Base-by-base conservation (phyloP, 2,888 invertebrate species). In the Amblyteles armatorius region DNA sequence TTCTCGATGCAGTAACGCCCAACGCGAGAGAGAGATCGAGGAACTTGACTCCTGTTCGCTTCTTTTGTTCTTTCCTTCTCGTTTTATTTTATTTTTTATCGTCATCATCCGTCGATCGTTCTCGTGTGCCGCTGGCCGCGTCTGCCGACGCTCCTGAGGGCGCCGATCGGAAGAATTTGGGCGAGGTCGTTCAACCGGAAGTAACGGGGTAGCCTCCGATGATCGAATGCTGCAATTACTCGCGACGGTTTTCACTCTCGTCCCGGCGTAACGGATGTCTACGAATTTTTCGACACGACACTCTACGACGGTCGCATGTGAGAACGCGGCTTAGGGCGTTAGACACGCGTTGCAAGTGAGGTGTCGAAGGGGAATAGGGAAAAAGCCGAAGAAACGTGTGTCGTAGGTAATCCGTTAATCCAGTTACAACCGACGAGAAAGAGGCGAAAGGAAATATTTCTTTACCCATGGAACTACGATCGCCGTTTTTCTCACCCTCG, bases 1-100 rank as follows among this genome's bases (percentile, higher is more conserved):
- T 83, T 78, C 81, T 57, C 90, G 88, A 89, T 90, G 91, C 90
- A 91, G 91, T 90, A 91, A 91, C 90, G 89, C 88, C 87, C 91
- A 26, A 50, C 22, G 22, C 44, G 13, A 16, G 16, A 48, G 44
- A 48, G 44, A 48, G 68, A 74, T 74, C 44, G 16, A 48, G 55
- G 40, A 36, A 63, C 65, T 76, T 52, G 71, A 68, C 52, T 81
- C 55, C 76, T 60, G 57, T 68, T 81, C 79, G 16, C 44, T 78
- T 76, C 68, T 40, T 71, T 67, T 73, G 44, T 57, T 80, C 55
- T 36, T 72, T 55, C 55, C 50, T 79, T 63, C 60, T 16, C 63
- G 19, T 48, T 19, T 68, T 57, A 7, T 57, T 40, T 63, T n/a
- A 60, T 55, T 13, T 9, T 71, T 26, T 29, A 6, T 40, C 40